Evolutionary conservation across 2,888 invertebrate genomes (phyloP), one percentile per base, ranked within the genome.

Genomic region (Drosophila tanythrix): DNA sequence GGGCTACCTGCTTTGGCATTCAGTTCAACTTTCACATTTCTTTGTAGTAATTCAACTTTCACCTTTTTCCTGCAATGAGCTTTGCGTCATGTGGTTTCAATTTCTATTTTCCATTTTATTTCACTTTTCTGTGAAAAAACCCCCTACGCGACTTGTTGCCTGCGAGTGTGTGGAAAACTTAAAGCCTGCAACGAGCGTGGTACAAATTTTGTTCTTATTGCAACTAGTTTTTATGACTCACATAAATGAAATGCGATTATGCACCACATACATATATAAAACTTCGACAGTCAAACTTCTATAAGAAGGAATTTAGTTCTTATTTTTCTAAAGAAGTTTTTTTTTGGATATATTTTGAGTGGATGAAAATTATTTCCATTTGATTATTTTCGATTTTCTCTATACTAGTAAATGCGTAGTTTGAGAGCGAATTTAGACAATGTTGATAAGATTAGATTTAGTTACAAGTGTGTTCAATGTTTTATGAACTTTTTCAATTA

Each of bases 211-310:
- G 70, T 70, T 72, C 74, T 68, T 60, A 51, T 46, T 80, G 62
- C 52, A 68, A 48, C 21, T 27, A 50, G 48, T 35, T 69, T 82
- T 83, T 68, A 81, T 67, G 81, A 84, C 58, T 55, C 43, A 52
- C 43, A 64, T 61, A 62, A 82, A 81, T 69, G 58, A 68, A 71
- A 74, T 59, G 57, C 18, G 62, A 43, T 36, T 53, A 33, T 35
- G 31, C 36, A 6, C 29, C 25, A n/a, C 11, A 25, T 15, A 59
- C 25, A 13, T 6, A 7, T 13, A 21, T 15, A n/a, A 25, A 3
- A 36, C 5, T 40, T 43, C 43, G 18, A 38, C 29, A 43, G 70
- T 27, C 5, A 15, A 40, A n/a, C 11, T 15, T 48, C 29, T 15
- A 13, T 55, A 51, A 4, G 43, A 18, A 5, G 13, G 7, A 36